Base-by-base conservation (phyloP, 2,797 vertebrate species). In the Coilia nasus region DNA sequence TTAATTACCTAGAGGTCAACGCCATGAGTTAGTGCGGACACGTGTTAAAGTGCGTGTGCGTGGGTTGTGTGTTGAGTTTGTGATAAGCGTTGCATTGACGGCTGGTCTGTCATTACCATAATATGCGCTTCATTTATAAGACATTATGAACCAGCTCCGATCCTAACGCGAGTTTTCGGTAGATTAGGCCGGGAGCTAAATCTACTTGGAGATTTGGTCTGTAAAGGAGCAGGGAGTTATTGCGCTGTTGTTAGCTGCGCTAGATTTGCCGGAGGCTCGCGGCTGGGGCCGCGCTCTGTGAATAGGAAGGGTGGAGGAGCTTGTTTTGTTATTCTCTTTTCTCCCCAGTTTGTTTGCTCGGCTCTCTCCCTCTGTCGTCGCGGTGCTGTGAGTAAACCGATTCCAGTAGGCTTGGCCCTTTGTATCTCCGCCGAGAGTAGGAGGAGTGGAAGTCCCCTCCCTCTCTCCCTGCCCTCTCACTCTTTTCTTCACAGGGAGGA, bases 1-100 rank as follows among this genome's bases (percentile, higher is more conserved):
- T 71, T 35, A 75, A 75, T 75, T 25, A 23, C 60, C n/a, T 15
- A 19, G 67, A 75, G 67, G 67, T 75, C 67, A 75, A 35, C 67
- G 35, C 15, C 67, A 41, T 35, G 67, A 75, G 14, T 31, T 75
- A 31, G 15, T 15, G 15, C 28, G 28, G 28, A 17, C 67, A 75
- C 67, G 67, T 35, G 67, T 7, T 35, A 9, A 54, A 54, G 50
- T 54, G 50, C 9, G 50, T 54, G 50, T 54, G 50, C 9, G 50
- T 54, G 50, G 7, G 50, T 54, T 54, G 9, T 41, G 35, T 41
- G 21, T 11, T 11, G 11, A 28, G 12, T 28, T 28, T 67, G 28
- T 75, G 67, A 5, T 31, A 35, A 17, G 14, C 67, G 3, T 75
- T 41, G 28, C 28, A 75, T 4, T 17, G 15, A 19, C 64, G 25